Percentiles rank a stretch among this genome's conserved stretches.
phyloP scores from a whole-genome alignment of 1,140 invertebrate species.

The Wiebesia pumilae region DNA sequence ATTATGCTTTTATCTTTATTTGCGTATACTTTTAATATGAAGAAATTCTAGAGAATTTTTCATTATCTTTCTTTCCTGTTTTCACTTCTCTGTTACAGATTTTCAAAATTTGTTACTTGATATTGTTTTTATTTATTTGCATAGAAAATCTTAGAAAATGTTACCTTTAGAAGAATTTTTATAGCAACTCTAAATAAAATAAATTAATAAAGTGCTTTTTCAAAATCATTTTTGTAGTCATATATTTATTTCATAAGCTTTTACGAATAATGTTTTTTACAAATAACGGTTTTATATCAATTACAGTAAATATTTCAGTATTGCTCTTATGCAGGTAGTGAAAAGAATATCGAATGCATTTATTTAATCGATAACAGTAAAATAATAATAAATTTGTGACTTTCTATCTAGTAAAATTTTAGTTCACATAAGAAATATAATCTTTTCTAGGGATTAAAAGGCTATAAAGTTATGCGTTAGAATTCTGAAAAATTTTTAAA shows the following conservation, averaged over 20 bases:
- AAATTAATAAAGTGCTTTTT: not conserved
- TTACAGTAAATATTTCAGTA: not conserved
- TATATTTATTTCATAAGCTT: not conserved
- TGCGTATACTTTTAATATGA: not conserved
- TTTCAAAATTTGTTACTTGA: not conserved
- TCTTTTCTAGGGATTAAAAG: not conserved
- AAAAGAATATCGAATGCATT: not conserved
- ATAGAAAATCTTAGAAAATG: not conserved
- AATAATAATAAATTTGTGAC: not conserved
- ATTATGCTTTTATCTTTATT: not conserved
- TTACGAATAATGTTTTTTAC: too few relatives aligned
- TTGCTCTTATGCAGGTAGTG: not conserved
- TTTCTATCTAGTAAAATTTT: not conserved
- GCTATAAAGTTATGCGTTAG: not conserved
- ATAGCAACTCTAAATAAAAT: not conserved
- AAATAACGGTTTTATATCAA: not conserved
- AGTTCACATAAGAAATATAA: not conserved
- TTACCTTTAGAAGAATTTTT: not conserved
- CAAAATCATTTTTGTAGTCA: not conserved
- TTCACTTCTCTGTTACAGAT: not conserved
- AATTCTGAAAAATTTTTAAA: not conserved
- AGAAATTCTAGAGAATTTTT: constrained; percentile 2
- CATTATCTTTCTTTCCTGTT: not conserved
- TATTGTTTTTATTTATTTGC: not conserved
- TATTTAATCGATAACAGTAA: not conserved